Evolutionary conservation across 2,888 invertebrate genomes (phyloP).

Genomic region (Hirtodrosophila alboralis): DNA sequence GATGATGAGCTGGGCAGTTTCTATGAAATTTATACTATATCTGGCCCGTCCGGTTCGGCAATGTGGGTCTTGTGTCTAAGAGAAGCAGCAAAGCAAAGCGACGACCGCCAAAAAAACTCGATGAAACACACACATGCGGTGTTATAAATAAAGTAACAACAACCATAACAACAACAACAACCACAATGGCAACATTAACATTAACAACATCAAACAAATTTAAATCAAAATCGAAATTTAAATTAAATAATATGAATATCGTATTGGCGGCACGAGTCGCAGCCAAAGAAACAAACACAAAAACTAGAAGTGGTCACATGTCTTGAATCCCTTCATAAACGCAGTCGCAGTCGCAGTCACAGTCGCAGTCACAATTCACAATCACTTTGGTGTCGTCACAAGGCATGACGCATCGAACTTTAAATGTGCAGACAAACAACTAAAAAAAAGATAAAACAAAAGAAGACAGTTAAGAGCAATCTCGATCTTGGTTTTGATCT

Average conservation of each 20-base stretch:
- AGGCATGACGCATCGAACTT: constrained; percentile 51
- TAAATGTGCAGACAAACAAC: constrained; percentile 16
- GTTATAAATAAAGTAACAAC: constrained; percentile 68
- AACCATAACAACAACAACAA: constrained; percentile 43
- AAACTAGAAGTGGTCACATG: constrained; percentile 47
- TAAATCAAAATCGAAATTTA: constrained; percentile 70
- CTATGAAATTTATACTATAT: constrained; percentile 83
- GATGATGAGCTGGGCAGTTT: constrained; percentile 82
- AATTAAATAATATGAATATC: constrained; percentile 59
- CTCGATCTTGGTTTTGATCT: constrained; percentile 8
- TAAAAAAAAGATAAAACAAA: constrained; percentile 19
- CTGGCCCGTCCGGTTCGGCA: constrained; percentile 62
- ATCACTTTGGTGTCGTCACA: constrained; percentile 63
- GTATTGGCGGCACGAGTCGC: constrained; percentile 29
- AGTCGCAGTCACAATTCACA: constrained; percentile 19
- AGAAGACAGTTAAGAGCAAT: constrained; percentile 39
- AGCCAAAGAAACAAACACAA: constrained; percentile 14
- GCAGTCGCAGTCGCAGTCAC: constrained; percentile 31
- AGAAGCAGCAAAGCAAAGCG: constrained; percentile 58
- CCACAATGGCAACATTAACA: constrained; percentile 34
- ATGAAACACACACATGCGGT: constrained; percentile 59
- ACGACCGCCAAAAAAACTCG: constrained; percentile 75
- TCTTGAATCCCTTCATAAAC: not conserved
- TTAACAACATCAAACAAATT: constrained; percentile 66
- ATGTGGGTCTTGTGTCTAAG: constrained; percentile 67